Conservation (phyloP, 2,797 vertebrate genomes). For the Sitta carolinensis region DNA sequence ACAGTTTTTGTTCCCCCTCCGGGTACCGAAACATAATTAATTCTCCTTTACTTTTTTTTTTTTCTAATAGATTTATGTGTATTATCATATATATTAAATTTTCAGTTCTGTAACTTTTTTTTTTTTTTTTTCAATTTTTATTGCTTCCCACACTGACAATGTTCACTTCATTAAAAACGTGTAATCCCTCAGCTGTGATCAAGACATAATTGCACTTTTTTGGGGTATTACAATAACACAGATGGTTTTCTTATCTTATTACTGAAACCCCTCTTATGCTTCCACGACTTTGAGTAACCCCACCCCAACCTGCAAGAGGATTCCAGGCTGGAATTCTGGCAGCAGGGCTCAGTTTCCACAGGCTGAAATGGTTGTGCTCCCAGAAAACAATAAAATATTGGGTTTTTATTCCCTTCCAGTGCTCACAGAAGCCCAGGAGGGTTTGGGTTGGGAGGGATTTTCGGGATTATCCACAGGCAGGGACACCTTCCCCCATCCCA, state of each 20-base stretch:
- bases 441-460: neutral
- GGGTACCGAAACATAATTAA: conserved; percentile 71
- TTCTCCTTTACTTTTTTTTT: conserved; percentile 67
- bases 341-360: neutral
- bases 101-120: conserved; percentile 63
- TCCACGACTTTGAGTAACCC: neutral
- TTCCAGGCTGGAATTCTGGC: neutral
- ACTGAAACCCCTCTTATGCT: neutral
- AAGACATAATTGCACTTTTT: conserved; percentile 66
- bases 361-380: neutral
- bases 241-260: conserved; percentile 9
- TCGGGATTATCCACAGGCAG: neutral
- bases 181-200: conserved; percentile 66
- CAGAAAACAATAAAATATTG: neutral
- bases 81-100: conserved; percentile 84
- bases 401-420: neutral
- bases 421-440: neutral
- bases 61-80: conserved; percentile 73
- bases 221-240: conserved; percentile 21
- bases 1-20: conserved; percentile 64
- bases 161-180: conserved; percentile 72
- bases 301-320: neutral
- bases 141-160: conserved; percentile 62
- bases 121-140: conserved; percentile 60
- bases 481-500: rapidly evolving